Evolutionary conservation across 2,113 vertebrate genomes (phyloP).

Genomic region (Elanoides forficatus): DNA sequence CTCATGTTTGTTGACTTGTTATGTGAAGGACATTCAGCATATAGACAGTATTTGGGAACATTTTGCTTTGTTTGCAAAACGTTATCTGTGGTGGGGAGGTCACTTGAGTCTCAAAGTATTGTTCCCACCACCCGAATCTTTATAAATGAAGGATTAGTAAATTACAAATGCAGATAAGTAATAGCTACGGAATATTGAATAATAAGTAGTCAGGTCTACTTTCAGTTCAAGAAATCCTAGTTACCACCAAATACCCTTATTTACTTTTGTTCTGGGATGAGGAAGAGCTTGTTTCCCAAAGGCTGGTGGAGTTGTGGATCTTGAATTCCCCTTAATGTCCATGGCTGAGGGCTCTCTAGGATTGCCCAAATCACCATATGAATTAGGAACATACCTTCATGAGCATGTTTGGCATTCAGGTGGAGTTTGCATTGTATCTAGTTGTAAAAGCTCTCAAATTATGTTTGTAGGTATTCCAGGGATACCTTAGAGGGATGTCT

Average conservation of each 20-base stretch:
- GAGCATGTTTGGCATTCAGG: accelerated
- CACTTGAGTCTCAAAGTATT: neutral
- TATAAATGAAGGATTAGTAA: neutral
- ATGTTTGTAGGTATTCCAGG: neutral
- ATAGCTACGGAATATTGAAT: neutral
- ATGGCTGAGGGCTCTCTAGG: neutral
- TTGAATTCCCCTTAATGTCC: neutral
- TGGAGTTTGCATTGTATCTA: neutral
- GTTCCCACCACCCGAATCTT: neutral
- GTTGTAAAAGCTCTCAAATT: neutral
- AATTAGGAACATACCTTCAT: neutral
- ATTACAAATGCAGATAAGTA: neutral
- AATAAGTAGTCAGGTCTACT: neutral
- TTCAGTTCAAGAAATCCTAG: neutral
- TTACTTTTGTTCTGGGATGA: neutral
- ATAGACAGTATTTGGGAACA: neutral
- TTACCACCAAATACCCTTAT: neutral
- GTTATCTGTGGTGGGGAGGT: neutral
- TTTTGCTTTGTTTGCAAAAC: conserved; percentile 3
- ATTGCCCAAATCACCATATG: neutral
- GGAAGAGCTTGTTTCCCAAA: neutral
- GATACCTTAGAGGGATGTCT: neutral
- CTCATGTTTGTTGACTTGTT: conserved; percentile 34
- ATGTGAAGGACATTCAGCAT: conserved; percentile 20
- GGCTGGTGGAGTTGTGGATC: neutral